Conservation (phyloP, 2,113 vertebrate genomes). For the Corynorhinus townsendii region DNA sequence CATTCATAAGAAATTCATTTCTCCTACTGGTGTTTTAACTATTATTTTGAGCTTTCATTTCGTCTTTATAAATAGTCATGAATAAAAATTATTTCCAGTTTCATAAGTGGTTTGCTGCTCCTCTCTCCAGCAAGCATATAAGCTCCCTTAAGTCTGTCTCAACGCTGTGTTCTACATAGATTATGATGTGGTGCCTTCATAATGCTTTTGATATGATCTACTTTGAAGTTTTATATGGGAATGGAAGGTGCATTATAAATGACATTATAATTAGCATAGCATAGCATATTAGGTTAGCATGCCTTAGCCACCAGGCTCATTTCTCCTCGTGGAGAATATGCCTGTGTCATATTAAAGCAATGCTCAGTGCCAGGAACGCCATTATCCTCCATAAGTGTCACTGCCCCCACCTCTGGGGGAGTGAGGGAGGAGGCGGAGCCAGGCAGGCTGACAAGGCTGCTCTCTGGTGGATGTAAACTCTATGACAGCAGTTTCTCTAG, state of each 20-base stretch:
- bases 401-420: neutral
- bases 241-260: neutral
- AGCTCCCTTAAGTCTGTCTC: neutral
- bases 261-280: neutral
- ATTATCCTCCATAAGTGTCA: neutral
- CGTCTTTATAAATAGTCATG: neutral
- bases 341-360: neutral
- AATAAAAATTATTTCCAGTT: neutral
- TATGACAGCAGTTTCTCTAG: neutral
- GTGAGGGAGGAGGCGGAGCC: no score
- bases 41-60: neutral
- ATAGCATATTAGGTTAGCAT: neutral
- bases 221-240: neutral
- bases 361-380: neutral
- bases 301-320: neutral
- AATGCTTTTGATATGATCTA: neutral
- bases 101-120: neutral
- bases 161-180: neutral
- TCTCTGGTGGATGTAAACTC: neutral
- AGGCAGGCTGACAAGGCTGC: neutral
- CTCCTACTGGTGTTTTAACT: neutral
- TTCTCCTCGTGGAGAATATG: neutral
- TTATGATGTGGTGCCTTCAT: neutral
- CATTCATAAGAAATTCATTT: slow-evolving; percentile 32
- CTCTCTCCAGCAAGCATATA: neutral